Percentiles rank a stretch among this genome's conserved stretches.
Conservation (phyloP, 1,140 invertebrate genomes). For the Monochamus saltuarius region DNA sequence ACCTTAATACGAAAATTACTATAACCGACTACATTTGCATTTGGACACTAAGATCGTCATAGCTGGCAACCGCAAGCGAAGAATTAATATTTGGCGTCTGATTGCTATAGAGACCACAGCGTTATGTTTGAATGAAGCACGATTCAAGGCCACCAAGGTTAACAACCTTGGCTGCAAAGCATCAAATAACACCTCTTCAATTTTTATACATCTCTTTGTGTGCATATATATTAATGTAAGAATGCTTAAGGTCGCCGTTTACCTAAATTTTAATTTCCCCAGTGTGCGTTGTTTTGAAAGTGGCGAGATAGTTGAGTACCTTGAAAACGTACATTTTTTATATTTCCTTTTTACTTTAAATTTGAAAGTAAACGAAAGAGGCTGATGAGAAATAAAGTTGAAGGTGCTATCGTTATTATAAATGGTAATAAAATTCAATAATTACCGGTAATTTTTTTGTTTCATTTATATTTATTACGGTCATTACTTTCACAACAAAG, state of each 20-base stretch:
- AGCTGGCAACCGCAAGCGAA: neutral
- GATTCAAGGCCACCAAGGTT: conserved; percentile 19
- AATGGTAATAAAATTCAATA: conserved; percentile 1
- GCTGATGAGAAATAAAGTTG: conserved; percentile 18
- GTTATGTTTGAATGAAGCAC: conserved; percentile 12
- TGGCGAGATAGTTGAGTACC: conserved; percentile 28
- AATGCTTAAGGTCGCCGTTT: neutral
- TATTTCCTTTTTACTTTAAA: conserved; percentile 17
- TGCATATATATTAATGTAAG: neutral
- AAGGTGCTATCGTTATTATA: conserved; percentile 10
- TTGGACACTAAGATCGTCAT: too few relatives aligned
- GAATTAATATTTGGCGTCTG: conserved; percentile 7
- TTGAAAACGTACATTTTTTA: conserved; percentile 22
- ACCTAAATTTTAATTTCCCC: conserved; percentile 20
- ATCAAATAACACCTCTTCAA: neutral
- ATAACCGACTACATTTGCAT: too few relatives aligned
- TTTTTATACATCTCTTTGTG: too few relatives aligned
- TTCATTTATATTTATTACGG: too few relatives aligned
- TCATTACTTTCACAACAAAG: too few relatives aligned
- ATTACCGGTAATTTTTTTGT: too few relatives aligned
- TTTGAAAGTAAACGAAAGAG: conserved; percentile 15
- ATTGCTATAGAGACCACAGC: conserved; percentile 2
- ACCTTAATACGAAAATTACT: too few relatives aligned
- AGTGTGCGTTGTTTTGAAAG: conserved; percentile 22
- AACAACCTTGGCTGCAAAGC: conserved; percentile 15